Base-by-base conservation (phyloP, 2,888 invertebrate genomes). In the Anoplius nigerrimus region DNA sequence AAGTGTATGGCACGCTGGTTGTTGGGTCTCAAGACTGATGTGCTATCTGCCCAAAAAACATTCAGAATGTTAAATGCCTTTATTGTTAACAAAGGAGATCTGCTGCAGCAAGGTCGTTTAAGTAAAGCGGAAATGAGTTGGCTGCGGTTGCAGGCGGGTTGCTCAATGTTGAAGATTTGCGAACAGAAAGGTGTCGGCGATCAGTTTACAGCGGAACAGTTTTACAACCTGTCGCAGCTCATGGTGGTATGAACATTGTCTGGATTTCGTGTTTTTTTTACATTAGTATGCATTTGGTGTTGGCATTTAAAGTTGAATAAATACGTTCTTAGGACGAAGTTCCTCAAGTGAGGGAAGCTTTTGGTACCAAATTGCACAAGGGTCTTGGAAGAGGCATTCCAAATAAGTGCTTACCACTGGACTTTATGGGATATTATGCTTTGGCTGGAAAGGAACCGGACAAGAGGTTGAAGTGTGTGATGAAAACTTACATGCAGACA, bases 1-100 rank as follows among this genome's bases (percentile, higher is more conserved):
- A 99, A 99, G 89, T 94, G 98, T 72, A 97, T 99, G 95, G 98
- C 98, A 0, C 93, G 98, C 55, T 98, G 98, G 98, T 90, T 98
- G 51, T 90, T 98, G 45, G 98, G 98, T 0, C 90, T 98, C 61
- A 97, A 97, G 89, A 93, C 93, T 69, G 97, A 97, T 84, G 94
- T 94, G 70, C 91, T 95, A 18, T 95, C 97, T 0, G 97, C 97
- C 0, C 95, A 96, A 89, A 97, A 97, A 89, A 98, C 98, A 1
- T 96, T 98, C 89, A 92, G 98, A 68, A 97, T 99, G 94, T 90
- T 98, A 45, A 95, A 95, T 84, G 97, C 98, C 0, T 97, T 98
- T 85, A 95, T 99, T 54, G 92, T 95, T 72, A 97, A 98, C 87
- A 96, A 97, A 84, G 98, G 97, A 15, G 97, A 97, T 88, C 90